Conservation (phyloP, 2,113 vertebrate genomes). For the Cephalophus harveyi region DNA sequence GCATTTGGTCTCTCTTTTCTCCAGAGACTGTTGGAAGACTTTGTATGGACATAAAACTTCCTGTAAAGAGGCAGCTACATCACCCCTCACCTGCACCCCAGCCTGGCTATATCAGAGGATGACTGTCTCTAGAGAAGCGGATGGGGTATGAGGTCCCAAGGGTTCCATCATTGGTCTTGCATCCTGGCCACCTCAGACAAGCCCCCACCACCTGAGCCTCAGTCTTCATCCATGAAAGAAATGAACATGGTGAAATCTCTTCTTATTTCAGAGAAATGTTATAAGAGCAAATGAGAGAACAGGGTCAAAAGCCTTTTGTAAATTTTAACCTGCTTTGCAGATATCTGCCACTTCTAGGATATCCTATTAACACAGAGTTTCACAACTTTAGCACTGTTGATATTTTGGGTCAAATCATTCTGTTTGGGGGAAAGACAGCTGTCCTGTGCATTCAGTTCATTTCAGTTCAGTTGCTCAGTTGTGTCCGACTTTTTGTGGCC, state of each 20-base stretch:
- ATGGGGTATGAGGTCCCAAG: rapidly evolving
- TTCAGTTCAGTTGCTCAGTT: neutral
- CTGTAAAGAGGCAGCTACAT: neutral
- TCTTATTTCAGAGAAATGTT: neutral
- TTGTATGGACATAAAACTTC: neutral
- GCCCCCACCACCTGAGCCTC: too few relatives aligned
- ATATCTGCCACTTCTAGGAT: slow-evolving; percentile 12
- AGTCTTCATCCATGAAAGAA: neutral
- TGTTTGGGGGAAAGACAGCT: neutral
- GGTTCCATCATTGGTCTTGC: rapidly evolving
- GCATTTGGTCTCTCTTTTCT: neutral
- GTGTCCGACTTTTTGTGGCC: rapidly evolving
- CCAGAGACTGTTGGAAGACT: neutral
- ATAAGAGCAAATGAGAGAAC: slow-evolving; percentile 37
- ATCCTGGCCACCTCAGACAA: too few relatives aligned
- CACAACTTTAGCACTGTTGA: neutral
- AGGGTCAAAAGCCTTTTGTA: slow-evolving; percentile 9
- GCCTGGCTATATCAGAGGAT: neutral
- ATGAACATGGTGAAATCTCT: neutral
- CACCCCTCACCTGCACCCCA: neutral
- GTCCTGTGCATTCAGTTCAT: neutral
- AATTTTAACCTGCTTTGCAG: slow-evolving; percentile 50
- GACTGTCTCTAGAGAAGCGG: neutral
- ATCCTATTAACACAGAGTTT: neutral
- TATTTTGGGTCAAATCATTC: slow-evolving; percentile 22